Evolutionary conservation across 2,113 vertebrate genomes (phyloP).

Genomic region (Gila orcuttii): DNA sequence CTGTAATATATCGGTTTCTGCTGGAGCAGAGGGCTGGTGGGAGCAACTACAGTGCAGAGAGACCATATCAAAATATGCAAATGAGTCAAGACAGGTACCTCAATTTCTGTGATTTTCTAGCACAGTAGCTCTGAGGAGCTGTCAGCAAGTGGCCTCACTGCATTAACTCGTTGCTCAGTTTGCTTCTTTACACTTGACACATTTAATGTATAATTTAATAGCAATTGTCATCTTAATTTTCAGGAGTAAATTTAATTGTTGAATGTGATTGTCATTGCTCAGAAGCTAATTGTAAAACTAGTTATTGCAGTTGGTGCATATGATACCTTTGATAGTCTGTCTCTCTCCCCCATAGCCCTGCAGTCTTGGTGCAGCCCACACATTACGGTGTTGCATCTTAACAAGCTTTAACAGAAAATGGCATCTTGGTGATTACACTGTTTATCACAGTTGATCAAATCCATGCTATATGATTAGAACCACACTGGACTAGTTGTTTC

Average conservation of each 20-base stretch:
- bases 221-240: neutral
- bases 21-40: neutral
- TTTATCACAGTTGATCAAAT: neutral
- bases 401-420: neutral
- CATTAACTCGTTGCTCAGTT: neutral
- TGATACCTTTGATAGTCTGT: neutral
- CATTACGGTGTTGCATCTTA: neutral
- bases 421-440: neutral
- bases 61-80: conserved; percentile 24
- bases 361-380: neutral
- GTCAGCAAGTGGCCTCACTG: neutral
- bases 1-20: conserved; percentile 1
- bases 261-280: neutral
- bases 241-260: neutral
- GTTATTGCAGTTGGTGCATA: neutral
- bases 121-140: neutral
- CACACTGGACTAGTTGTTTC: neutral
- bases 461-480: neutral
- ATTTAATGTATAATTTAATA: neutral
- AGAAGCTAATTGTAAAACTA: neutral
- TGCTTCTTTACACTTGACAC: neutral
- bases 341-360: neutral
- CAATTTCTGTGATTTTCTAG: neutral
- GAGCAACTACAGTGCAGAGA: neutral
- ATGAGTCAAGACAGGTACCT: conserved; percentile 17